Evolutionary conservation across 2,113 vertebrate genomes (phyloP).

Genomic region (Lasiurus borealis): DNA sequence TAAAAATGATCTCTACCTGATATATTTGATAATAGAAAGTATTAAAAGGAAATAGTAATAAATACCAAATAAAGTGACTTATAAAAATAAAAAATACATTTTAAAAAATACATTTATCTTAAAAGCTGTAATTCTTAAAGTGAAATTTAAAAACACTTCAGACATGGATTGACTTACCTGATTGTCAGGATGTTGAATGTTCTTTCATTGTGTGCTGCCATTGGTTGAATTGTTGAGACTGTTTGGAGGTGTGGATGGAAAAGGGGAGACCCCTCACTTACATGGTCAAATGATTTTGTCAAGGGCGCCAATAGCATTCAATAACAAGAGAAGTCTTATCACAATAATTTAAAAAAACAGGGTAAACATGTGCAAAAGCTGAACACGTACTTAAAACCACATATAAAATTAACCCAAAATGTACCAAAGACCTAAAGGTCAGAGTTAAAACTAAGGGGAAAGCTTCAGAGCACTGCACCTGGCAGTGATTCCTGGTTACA

Average conservation of each 20-base stretch:
- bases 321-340: background rate
- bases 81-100: background rate
- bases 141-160: background rate
- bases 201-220: background rate
- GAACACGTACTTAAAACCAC: background rate
- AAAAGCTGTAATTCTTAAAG: slow-evolving; percentile 31
- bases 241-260: background rate
- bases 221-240: background rate
- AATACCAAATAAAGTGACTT: background rate
- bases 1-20: slow-evolving; percentile 17
- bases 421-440: background rate
- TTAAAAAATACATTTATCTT: background rate
- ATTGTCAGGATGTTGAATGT: background rate
- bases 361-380: background rate
- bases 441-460: background rate
- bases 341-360: background rate
- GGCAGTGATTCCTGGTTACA: background rate
- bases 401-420: slow-evolving; percentile 16
- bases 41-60: background rate
- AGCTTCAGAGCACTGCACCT: background rate
- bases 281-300: background rate
- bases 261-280: background rate
- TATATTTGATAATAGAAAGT: background rate
- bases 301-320: background rate
- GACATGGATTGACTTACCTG: background rate